Evolutionary conservation across 2,797 vertebrate species (phyloP).

Genomic region (Gymnothorax reevesii): DNA sequence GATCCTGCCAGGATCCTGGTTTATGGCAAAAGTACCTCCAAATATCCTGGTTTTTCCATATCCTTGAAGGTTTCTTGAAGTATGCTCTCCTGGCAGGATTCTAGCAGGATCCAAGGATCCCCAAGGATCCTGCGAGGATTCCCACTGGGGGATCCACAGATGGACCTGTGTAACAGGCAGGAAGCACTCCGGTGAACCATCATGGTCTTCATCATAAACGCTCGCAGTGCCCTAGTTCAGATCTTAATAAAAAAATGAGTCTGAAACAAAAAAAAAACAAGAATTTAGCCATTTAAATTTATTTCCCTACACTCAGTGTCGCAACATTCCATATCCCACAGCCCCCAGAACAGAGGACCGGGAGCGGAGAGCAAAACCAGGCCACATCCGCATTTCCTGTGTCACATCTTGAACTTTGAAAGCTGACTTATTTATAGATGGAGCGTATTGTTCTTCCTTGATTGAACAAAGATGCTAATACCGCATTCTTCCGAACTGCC

Average conservation of each 20-base stretch:
- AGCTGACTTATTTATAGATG: not conserved
- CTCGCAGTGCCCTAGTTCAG: not conserved
- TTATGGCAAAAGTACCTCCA: too few relatives aligned
- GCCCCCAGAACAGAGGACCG: not conserved
- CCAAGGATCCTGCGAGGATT: too few relatives aligned
- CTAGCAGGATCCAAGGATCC: too few relatives aligned
- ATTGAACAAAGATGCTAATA: slow-evolving; percentile 20
- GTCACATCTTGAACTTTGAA: not conserved
- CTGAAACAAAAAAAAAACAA: not conserved
- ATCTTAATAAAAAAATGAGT: not conserved
- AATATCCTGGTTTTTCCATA: too few relatives aligned
- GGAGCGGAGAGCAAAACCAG: not conserved
- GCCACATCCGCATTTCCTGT: not conserved
- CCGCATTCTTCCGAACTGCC: not conserved
- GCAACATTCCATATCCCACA: not conserved
- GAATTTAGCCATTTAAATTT: not conserved
- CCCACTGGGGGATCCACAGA: too few relatives aligned
- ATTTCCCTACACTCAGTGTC: not conserved
- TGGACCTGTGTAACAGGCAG: too few relatives aligned
- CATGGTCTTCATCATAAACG: too few relatives aligned
- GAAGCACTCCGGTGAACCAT: too few relatives aligned
- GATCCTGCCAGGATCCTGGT: too few relatives aligned
- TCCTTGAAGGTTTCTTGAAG: too few relatives aligned
- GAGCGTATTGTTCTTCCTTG: not conserved
- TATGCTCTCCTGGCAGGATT: too few relatives aligned